Evolutionary conservation across 1,140 invertebrate species (phyloP), one percentile per base, ranked within the genome.

Genomic region (Portunus trituberculatus): DNA sequence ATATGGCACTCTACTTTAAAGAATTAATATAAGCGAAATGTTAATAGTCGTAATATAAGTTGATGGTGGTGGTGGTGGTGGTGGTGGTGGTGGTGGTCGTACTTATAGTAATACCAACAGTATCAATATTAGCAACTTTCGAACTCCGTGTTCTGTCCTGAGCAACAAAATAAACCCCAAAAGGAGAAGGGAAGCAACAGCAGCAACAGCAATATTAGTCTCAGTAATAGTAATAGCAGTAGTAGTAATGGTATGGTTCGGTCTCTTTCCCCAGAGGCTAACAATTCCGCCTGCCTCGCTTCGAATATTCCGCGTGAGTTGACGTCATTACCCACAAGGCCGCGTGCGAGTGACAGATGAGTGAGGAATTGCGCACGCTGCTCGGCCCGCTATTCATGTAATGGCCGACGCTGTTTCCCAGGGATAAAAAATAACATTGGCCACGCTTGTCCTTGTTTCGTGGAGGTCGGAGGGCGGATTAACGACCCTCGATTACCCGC

Each of bases 291-390:
- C 76, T 82, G 39, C 90, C 46, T n/a, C 82, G 94, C 92, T 95
- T 95, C 90, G 91, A 95, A 92, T 95, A 95, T 95, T 95, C 94
- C 94, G 94, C 90, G 32, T 32, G 89, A 95, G 89, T 90, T 95
- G 94, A 92, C 82, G 94, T 95, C 94, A 95, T 95, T 95, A 95
- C 94, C 94, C 94, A 91, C 94, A 95, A 95, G 89, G 94, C 94
- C 94, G 94, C 94, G 94, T 95, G 94, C 94, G 89, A 32, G 90
- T 95, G 94, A 95, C 94, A 95, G 59, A 76, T 92, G 94, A 95
- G 94, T 94, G 94, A 95, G 89, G 94, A 92, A 95, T 95, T 92
- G 94, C 94, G 94, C 89, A 86, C 67, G 76, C 25, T 59, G 94
- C 76, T 59, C 46, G 31, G 52, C 29, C 48, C 59, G 25, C 90